phyloP scores from a whole-genome alignment of 2,888 invertebrate species.

The Cheilosia soror region DNA sequence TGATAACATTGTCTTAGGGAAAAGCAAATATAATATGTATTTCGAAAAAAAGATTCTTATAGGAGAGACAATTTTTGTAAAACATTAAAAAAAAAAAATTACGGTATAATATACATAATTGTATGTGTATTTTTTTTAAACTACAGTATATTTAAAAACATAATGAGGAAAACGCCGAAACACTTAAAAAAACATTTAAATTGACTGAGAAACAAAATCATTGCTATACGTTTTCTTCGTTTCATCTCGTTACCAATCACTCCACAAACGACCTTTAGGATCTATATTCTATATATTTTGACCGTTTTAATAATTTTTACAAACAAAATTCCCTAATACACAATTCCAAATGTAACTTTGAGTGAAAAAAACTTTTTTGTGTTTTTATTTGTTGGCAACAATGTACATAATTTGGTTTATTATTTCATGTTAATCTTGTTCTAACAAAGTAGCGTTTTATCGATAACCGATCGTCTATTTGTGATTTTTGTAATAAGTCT shows the following conservation, averaged over 20 bases:
- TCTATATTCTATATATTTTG: background rate
- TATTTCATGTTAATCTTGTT: background rate
- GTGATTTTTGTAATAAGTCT: too few species aligned
- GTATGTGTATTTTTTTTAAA: constrained; percentile 16
- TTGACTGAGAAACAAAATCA: constrained; percentile 39
- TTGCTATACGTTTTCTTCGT: constrained; percentile 1
- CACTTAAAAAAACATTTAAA: constrained; percentile 4
- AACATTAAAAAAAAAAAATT: constrained; percentile 20
- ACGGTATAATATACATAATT: background rate
- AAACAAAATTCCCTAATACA: background rate
- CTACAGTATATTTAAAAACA: constrained; percentile 20
- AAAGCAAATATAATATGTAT: constrained; percentile 9
- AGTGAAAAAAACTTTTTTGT: background rate
- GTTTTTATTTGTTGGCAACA: constrained; percentile 24
- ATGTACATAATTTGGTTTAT: background rate
- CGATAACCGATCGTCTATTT: too few species aligned
- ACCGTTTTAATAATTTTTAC: background rate
- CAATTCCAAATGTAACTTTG: background rate
- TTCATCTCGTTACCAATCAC: constrained; percentile 13
- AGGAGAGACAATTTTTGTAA: constrained; percentile 31
- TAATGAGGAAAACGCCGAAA: background rate
- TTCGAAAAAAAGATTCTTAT: constrained; percentile 1
- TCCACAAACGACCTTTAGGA: background rate
- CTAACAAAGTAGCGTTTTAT: too few species aligned
- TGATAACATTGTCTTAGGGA: constrained; percentile 30